Conservation (phyloP, 2,113 vertebrate species). For the Mus spicilegus region DNA sequence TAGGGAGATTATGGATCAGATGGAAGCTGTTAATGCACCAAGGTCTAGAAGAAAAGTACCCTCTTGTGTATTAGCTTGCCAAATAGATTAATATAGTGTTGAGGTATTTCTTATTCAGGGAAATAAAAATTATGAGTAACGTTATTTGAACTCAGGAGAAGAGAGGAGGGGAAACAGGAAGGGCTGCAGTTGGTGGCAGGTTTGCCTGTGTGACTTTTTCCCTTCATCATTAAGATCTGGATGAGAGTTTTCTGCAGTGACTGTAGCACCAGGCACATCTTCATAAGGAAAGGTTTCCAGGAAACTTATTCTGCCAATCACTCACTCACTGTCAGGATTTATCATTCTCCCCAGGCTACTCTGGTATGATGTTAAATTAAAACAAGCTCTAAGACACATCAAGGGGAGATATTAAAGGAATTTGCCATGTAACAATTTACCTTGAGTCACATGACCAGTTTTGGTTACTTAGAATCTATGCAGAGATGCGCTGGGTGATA, state of each 20-base stretch:
- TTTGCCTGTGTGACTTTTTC: neutral
- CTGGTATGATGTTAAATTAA: neutral
- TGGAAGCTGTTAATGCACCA: neutral
- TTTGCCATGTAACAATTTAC: neutral
- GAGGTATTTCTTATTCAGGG: neutral
- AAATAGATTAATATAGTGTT: conserved; percentile 8
- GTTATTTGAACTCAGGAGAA: conserved; percentile 28
- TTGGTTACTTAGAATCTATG: conserved; percentile 45
- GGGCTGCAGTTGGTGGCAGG: neutral
- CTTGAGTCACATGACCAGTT: conserved; percentile 18
- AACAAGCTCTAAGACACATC: conserved; percentile 26
- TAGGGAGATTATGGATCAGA: neutral
- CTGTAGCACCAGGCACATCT: neutral
- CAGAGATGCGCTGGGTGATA: neutral
- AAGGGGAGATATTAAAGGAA: neutral
- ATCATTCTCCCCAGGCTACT: neutral
- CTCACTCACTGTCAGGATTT: neutral
- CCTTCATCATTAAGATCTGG: neutral
- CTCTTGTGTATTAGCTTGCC: neutral
- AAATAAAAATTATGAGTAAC: conserved; percentile 13
- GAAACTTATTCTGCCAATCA: neutral
- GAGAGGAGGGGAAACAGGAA: neutral
- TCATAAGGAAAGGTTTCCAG: neutral
- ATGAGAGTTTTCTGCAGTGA: conserved; percentile 5
- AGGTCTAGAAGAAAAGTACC: neutral